Conservation (phyloP, 2,797 vertebrate genomes). For the Hypotaenidia philippensis region DNA sequence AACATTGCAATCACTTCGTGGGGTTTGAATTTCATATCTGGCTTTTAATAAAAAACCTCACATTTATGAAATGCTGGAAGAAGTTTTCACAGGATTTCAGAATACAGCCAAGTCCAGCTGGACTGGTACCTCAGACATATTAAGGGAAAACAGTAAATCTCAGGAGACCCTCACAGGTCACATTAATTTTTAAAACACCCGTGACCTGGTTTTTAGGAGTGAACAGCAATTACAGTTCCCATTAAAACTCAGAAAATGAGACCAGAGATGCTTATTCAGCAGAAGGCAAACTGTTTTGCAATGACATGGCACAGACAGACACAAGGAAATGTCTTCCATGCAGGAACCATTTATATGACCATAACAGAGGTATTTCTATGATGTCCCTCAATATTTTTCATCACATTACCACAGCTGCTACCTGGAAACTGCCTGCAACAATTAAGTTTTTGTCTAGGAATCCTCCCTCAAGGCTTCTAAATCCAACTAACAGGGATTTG, state of each 20-base stretch:
- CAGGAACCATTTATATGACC: background rate
- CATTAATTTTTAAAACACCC: constrained; percentile 49
- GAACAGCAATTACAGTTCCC: background rate
- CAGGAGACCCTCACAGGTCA: background rate
- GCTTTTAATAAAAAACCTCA: background rate
- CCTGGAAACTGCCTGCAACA: background rate
- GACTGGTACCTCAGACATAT: background rate
- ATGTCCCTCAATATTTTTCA: background rate
- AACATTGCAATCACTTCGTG: background rate
- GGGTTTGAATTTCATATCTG: background rate
- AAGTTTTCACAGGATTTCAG: background rate
- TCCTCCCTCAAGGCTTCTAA: background rate
- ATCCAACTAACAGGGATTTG: background rate
- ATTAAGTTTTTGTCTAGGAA: background rate
- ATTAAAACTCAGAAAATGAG: background rate
- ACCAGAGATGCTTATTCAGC: constrained; percentile 31
- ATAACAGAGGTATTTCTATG: background rate
- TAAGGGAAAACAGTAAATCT: background rate
- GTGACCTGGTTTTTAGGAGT: constrained; percentile 11
- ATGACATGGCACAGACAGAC: background rate
- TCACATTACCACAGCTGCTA: background rate
- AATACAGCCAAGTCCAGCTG: background rate
- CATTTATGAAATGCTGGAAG: background rate
- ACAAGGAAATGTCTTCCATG: background rate
- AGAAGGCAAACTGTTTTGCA: constrained; percentile 1